These are phyloP conservation scores for Bicyclus anynana DNA, from an alignment of 1,140 invertebrate species.

Conservation along the genomic window DNA sequence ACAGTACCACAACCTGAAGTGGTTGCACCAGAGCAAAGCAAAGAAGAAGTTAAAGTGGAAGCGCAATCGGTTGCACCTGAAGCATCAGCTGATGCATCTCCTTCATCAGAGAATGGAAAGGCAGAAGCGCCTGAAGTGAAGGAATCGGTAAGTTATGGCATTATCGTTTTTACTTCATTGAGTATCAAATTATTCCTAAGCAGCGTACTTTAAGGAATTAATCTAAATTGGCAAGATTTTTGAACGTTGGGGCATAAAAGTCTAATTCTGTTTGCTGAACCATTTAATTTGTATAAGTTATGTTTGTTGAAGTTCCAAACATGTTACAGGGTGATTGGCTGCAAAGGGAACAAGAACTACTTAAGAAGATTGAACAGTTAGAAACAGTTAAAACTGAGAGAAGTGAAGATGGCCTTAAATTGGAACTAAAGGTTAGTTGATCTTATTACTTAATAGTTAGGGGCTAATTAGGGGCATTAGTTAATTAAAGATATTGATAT, in stretches of 20 bases:
- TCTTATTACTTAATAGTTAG: not conserved
- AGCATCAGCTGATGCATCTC: not conserved
- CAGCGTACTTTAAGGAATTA: too few relatives aligned
- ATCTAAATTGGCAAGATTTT: too few relatives aligned
- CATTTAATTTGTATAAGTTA: too few relatives aligned
- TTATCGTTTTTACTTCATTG: too few relatives aligned
- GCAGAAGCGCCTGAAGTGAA: not conserved
- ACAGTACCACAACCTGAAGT: too few relatives aligned
- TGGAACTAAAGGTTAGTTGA: slow-evolving; percentile 60
- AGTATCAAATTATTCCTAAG: too few relatives aligned
- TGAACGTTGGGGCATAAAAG: too few relatives aligned
- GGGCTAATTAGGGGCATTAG: not conserved
- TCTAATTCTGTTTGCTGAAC: too few relatives aligned
- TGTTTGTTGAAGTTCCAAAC: not conserved
- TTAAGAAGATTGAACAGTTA: slow-evolving; percentile 64
- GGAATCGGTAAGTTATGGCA: not conserved
- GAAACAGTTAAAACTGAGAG: slow-evolving; percentile 58
- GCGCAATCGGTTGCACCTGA: not conserved
- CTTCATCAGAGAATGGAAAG: not conserved
- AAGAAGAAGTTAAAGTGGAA: too few relatives aligned
- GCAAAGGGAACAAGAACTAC: slow-evolving; percentile 54
- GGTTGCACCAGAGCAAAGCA: not conserved
- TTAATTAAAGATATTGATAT: not conserved
- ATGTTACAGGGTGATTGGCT: slow-evolving; percentile 52
- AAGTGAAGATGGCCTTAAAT: slow-evolving; percentile 50